Conservation (phyloP, 2,797 vertebrate genomes). For the Oophaga sylvatica region DNA sequence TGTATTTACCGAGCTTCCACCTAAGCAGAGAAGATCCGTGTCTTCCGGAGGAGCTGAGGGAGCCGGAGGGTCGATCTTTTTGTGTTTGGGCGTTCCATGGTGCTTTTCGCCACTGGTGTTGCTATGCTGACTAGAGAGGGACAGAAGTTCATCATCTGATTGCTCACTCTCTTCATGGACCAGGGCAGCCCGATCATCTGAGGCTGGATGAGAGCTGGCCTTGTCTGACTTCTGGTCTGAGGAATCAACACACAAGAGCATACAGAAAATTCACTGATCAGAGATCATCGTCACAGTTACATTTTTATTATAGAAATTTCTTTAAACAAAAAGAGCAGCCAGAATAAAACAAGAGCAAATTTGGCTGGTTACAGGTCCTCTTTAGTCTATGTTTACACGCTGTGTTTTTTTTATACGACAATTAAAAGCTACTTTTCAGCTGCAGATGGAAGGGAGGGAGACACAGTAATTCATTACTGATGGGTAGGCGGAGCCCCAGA, state of each 20-base stretch:
- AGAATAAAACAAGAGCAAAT: too few species aligned
- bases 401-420: too few species aligned
- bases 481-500: too few species aligned
- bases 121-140: slow-evolving; percentile 92
- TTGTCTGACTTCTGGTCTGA: slow-evolving; percentile 81
- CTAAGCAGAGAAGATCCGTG: slow-evolving; percentile 90
- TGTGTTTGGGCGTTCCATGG: slow-evolving; percentile 72
- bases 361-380: too few species aligned
- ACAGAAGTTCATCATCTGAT: slow-evolving; percentile 97
- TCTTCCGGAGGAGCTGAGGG: slow-evolving; percentile 76
- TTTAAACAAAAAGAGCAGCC: background rate
- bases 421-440: too few species aligned
- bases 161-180: slow-evolving; percentile 92
- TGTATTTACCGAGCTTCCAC: slow-evolving; percentile 76
- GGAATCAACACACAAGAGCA: slow-evolving; percentile 46
- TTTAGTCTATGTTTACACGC: too few species aligned
- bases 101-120: slow-evolving; percentile 79
- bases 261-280: background rate
- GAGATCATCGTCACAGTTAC: background rate
- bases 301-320: background rate
- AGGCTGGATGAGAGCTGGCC: slow-evolving; percentile 75
- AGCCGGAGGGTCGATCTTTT: slow-evolving; percentile 76
- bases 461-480: too few species aligned
- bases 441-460: too few species aligned
- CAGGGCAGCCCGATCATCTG: slow-evolving; percentile 83